Conservation (phyloP, 1,140 invertebrate genomes). For the Ips typographus region DNA sequence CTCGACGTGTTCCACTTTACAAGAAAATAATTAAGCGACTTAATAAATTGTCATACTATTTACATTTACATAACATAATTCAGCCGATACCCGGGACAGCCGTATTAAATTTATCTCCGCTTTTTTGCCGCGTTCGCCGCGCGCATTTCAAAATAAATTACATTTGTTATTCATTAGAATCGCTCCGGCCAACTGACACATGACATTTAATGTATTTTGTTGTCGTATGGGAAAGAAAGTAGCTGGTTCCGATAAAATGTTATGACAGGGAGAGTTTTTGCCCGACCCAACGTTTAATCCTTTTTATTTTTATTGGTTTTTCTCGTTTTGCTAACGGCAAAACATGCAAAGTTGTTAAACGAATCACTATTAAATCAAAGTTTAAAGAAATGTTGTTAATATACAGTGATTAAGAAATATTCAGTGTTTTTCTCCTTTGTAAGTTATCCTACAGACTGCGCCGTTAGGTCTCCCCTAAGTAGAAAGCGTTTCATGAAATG, state of each 20-base stretch:
- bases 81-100: conserved; percentile 18
- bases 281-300: background rate
- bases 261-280: conserved; percentile 3
- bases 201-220: conserved; percentile 24
- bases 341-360: too few species aligned
- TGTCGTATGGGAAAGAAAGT: conserved; percentile 28
- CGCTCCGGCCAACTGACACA: conserved; percentile 5
- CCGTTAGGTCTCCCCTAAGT: too few species aligned
- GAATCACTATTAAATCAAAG: too few species aligned
- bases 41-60: conserved; percentile 27
- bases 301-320: background rate
- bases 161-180: conserved; percentile 29
- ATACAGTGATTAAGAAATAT: too few species aligned
- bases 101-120: conserved; percentile 24
- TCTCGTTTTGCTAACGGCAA: background rate
- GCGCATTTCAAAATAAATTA: conserved; percentile 27
- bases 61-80: conserved; percentile 30
- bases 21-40: conserved; percentile 18
- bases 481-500: too few species aligned
- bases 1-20: conserved; percentile 10
- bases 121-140: conserved; percentile 12
- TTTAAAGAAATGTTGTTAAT: too few species aligned
- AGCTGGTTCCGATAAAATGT: conserved; percentile 9
- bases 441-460: too few species aligned
- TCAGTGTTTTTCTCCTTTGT: too few species aligned